A percentile compares a stretch with the other conserved stretches of the same genome.
Conservation (phyloP, 2,888 invertebrate species). For the Morpho helenor region DNA sequence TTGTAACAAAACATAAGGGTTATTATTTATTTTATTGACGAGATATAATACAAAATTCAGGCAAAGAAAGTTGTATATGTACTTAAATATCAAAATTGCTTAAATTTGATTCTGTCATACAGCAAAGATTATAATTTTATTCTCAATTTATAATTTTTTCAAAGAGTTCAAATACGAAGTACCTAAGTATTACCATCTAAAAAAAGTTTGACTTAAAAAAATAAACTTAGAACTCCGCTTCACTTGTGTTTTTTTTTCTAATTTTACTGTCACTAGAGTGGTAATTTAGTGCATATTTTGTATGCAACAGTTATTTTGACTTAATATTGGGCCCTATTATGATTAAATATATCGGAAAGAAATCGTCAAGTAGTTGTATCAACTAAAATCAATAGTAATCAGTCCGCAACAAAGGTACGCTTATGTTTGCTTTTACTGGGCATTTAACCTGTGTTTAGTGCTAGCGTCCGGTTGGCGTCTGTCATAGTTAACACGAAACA, state of each 20-base stretch:
- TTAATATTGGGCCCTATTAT: constrained; percentile 68
- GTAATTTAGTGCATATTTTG: constrained; percentile 76
- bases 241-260: constrained; percentile 76
- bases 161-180: neutral
- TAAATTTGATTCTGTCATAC: too few relatives aligned
- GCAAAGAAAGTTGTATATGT: too few relatives aligned
- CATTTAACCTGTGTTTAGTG: constrained; percentile 77
- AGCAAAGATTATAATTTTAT: too few relatives aligned
- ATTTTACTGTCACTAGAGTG: constrained; percentile 75
- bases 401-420: constrained; percentile 79
- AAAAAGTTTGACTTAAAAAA: constrained; percentile 50
- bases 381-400: constrained; percentile 79
- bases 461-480: constrained; percentile 79
- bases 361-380: constrained; percentile 68
- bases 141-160: too few relatives aligned
- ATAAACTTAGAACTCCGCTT: constrained; percentile 68
- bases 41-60: too few relatives aligned
- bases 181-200: constrained; percentile 30
- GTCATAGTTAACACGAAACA: constrained; percentile 63
- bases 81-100: too few relatives aligned
- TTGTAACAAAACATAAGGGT: too few relatives aligned
- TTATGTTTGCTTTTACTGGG: constrained; percentile 71
- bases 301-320: constrained; percentile 74
- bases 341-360: constrained; percentile 62
- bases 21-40: too few relatives aligned